These are phyloP conservation scores for Yponomeuta cagnagella DNA, from an alignment of 2,888 invertebrate species.

Conservation along the genomic window DNA sequence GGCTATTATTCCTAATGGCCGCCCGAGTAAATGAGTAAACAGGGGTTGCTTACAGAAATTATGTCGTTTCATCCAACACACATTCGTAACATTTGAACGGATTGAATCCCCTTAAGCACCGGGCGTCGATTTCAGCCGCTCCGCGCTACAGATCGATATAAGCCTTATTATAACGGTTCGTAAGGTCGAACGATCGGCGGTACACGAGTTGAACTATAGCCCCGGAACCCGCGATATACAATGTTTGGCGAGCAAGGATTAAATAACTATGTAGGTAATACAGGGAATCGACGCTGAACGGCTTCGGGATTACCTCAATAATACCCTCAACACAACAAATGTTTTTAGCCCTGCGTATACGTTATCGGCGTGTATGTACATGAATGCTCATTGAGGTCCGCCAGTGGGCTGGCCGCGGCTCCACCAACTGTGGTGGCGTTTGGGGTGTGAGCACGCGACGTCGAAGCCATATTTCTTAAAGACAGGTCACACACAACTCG, in stretches of 20 bases:
- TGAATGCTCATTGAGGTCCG: slow-evolving; percentile 9
- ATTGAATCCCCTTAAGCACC: slow-evolving; percentile 58
- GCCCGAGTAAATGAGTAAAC: slow-evolving; percentile 31
- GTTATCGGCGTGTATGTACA: slow-evolving; percentile 9
- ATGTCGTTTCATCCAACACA: slow-evolving; percentile 47
- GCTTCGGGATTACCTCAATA: slow-evolving; percentile 72
- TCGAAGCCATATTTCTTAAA: slow-evolving; percentile 54
- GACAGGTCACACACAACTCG: slow-evolving; percentile 43
- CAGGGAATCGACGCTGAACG: slow-evolving; percentile 69
- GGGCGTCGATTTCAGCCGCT: slow-evolving; percentile 45
- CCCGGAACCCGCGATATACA: slow-evolving; percentile 39
- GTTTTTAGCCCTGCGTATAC: slow-evolving; percentile 53
- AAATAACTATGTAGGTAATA: slow-evolving; percentile 68
- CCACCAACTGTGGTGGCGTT: slow-evolving; percentile 26
- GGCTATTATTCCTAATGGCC: slow-evolving; percentile 27
- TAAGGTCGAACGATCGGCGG: slow-evolving; percentile 47
- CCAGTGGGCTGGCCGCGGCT: background rate
- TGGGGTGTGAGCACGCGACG: slow-evolving; percentile 29
- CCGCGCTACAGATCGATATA: slow-evolving; percentile 41
- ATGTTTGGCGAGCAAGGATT: slow-evolving; percentile 61
- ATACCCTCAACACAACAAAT: slow-evolving; percentile 68
- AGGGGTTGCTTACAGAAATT: slow-evolving; percentile 40
- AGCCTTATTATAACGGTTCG: slow-evolving; percentile 46
- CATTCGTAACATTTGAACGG: slow-evolving; percentile 51
- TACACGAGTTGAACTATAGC: slow-evolving; percentile 29